Evolutionary conservation across 2,113 vertebrate genomes (phyloP).

Genomic region (Lucifuga dentata): DNA sequence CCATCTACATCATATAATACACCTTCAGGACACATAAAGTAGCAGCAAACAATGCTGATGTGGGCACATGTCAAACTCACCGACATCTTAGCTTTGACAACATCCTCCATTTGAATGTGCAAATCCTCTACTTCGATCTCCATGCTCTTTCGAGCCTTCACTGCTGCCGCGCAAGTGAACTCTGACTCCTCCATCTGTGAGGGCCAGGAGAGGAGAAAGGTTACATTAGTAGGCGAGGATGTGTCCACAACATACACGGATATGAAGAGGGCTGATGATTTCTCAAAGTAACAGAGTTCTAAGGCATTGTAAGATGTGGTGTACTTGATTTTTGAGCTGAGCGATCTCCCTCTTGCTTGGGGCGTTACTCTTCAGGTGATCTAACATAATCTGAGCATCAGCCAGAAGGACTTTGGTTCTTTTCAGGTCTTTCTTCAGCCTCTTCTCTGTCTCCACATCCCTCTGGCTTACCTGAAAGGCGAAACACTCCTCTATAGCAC

Average conservation of each 20-base stretch:
- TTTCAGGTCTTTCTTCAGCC: slow-evolving; percentile 94
- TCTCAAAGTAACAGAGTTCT: no score
- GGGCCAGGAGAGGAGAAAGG: slow-evolving; percentile 7
- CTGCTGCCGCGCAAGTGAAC: slow-evolving; percentile 91
- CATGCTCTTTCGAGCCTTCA: slow-evolving; percentile 97
- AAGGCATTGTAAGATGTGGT: background rate
- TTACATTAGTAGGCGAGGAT: background rate
- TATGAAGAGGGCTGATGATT: slow-evolving; percentile 1
- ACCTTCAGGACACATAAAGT: background rate
- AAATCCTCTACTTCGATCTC: slow-evolving; percentile 97
- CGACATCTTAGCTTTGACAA: slow-evolving; percentile 90
- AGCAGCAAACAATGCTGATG: no score
- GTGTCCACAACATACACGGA: no score
- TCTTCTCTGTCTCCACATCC: slow-evolving; percentile 94
- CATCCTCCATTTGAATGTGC: slow-evolving; percentile 96
- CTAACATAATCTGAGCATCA: slow-evolving; percentile 97
- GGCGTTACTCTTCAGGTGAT: slow-evolving; percentile 95
- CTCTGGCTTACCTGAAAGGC: slow-evolving; percentile 87
- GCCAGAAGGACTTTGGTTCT: slow-evolving; percentile 96
- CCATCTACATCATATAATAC: background rate
- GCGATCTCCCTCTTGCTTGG: slow-evolving; percentile 97
- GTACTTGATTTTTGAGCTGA: slow-evolving; percentile 96
- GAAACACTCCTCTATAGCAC: slow-evolving; percentile 31
- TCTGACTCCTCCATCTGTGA: slow-evolving; percentile 96
- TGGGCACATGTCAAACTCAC: slow-evolving; percentile 79